Conservation (phyloP, 1,140 invertebrate genomes). For the Bicyclus anynana region DNA sequence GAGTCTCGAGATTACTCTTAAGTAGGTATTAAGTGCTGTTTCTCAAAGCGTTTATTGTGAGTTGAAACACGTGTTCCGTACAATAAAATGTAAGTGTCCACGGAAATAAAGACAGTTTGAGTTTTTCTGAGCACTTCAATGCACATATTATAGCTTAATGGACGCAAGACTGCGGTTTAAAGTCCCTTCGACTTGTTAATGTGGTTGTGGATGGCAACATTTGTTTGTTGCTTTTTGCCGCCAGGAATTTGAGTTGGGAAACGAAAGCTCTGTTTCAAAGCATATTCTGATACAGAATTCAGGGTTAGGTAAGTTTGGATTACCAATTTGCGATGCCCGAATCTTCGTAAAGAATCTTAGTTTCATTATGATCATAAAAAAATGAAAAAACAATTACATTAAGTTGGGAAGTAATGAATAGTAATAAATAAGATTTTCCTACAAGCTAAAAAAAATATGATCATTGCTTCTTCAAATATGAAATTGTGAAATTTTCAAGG, state of each 20-base stretch:
- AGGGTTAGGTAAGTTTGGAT: too few species aligned
- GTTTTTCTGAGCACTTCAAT: conserved; percentile 20
- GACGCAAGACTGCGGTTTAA: conserved; percentile 9
- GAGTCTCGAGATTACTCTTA: not conserved
- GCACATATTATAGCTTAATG: conserved; percentile 18
- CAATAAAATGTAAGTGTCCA: conserved; percentile 22
- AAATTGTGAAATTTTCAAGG: too few species aligned
- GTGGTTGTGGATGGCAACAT: not conserved
- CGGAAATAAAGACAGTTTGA: conserved; percentile 24
- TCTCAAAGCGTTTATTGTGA: conserved; percentile 1
- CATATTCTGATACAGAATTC: not conserved
- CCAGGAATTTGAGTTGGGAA: not conserved
- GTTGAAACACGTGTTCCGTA: conserved; percentile 17
- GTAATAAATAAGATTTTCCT: too few species aligned
- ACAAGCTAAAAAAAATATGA: too few species aligned
- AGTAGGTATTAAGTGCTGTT: not conserved
- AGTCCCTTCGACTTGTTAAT: conserved; percentile 15
- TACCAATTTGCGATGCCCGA: too few species aligned
- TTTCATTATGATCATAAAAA: too few species aligned
- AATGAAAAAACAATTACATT: too few species aligned
- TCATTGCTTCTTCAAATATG: too few species aligned
- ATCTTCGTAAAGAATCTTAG: too few species aligned
- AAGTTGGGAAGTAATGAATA: too few species aligned
- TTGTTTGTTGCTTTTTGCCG: not conserved
- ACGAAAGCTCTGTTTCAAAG: not conserved